Conservation (phyloP, 2,888 invertebrate genomes). For the Mamestra brassicae region DNA sequence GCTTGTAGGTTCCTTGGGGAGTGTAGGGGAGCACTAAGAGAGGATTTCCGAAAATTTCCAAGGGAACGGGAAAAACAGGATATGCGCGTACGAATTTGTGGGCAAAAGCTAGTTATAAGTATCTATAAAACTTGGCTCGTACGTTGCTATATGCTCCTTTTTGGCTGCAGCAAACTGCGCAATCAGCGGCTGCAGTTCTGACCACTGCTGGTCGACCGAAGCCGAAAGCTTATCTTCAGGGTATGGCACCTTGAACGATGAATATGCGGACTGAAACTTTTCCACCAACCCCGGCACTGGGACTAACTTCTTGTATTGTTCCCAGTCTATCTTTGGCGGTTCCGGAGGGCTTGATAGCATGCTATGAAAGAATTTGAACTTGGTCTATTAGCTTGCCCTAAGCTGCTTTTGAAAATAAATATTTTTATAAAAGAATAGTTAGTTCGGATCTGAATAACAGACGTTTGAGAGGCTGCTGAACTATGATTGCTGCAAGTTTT, state of each 20-base stretch:
- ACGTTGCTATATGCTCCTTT: slow-evolving; percentile 72
- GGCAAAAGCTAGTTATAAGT: too few species aligned
- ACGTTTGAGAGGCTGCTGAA: not conserved
- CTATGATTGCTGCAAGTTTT: not conserved
- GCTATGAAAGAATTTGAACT: slow-evolving; percentile 64
- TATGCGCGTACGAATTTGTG: too few species aligned
- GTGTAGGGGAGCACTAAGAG: too few species aligned
- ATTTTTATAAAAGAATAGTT: not conserved
- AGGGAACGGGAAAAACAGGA: too few species aligned
- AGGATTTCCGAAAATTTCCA: too few species aligned
- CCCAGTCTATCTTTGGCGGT: slow-evolving; percentile 85
- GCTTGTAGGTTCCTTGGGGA: too few species aligned
- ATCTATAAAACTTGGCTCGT: not conserved
- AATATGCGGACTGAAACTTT: slow-evolving; percentile 78
- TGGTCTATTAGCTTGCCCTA: not conserved
- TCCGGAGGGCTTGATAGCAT: slow-evolving; percentile 77
- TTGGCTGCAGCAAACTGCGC: slow-evolving; percentile 74
- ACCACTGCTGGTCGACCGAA: slow-evolving; percentile 83
- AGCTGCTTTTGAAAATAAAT: not conserved
- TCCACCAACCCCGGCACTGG: slow-evolving; percentile 80
- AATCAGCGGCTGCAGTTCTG: slow-evolving; percentile 74
- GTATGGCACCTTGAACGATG: slow-evolving; percentile 77
- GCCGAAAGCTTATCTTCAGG: slow-evolving; percentile 77
- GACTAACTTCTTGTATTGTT: slow-evolving; percentile 77
- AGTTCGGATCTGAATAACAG: not conserved